Evolutionary conservation across 2,888 invertebrate species (phyloP), one percentile per base, ranked within the genome.

Genomic region (Trissonchulus sp.): DNA sequence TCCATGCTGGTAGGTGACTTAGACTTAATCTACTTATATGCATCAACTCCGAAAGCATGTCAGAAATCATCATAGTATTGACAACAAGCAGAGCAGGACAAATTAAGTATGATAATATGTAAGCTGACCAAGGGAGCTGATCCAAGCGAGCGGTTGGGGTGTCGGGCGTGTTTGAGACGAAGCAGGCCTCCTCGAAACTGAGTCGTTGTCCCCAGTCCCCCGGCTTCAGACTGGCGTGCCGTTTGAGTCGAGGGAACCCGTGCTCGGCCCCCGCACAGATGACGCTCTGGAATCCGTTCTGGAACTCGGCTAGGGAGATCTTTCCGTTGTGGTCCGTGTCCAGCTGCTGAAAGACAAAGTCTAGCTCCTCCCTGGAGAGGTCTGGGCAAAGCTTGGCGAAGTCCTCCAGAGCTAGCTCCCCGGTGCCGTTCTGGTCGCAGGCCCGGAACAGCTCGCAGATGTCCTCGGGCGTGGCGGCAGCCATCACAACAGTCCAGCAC

Each of bases 371-470:
- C 0, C 75, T 75, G 18, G 82, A 82, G 35, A 87, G 81, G 62
- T 86, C 85, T 0, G 84, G 81, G 76, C 86, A 86, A 36, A 85
- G 83, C 33, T 79, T 79, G 33, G 83, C 81, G 35, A 87, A 80
- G 77, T 87, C 87, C 0, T 81, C 79, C 79, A 84, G 81, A 68
- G 85, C 86, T 36, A 87, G 84, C 79, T 81, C 86, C 1, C 87
- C 85, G 15, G 84, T 84, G 30, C 84, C 83, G 74, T 84, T 83
- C 48, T 83, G 74, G 77, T 85, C 85, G 77, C 84, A 84, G 1
- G 82, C 81, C 30, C 80, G 75, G 77, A 85, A 85, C 72, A 85
- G 78, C 48, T 80, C 8, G 35, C 18, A 8, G 31, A 65, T 65
- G 8, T 65, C 15, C 28, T 30, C 35, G 31, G n/a, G n/a, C n/a